phyloP scores from a whole-genome alignment of 2,888 invertebrate species.

The Merodon equestris region DNA sequence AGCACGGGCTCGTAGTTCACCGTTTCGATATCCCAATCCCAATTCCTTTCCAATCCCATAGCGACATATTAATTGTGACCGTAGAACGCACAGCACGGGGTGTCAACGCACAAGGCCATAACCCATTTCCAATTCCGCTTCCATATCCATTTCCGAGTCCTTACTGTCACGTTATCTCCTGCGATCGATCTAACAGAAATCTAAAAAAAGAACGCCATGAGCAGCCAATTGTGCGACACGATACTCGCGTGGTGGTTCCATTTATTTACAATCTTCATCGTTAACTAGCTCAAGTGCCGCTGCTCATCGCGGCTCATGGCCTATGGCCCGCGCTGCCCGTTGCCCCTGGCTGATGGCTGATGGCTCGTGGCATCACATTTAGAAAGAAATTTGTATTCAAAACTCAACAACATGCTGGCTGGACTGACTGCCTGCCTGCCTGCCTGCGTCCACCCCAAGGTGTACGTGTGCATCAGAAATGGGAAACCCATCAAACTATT shows the following conservation, averaged over 20 bases:
- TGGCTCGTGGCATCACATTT: slow-evolving; percentile 40
- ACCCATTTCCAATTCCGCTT: slow-evolving; percentile 48
- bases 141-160: slow-evolving; percentile 12
- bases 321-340: slow-evolving; percentile 45
- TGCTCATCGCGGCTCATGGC: slow-evolving; percentile 31
- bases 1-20: too few relatives aligned
- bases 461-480: slow-evolving; percentile 43
- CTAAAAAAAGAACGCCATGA: slow-evolving; percentile 27
- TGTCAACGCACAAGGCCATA: slow-evolving; percentile 41
- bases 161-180: slow-evolving; percentile 43
- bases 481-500: slow-evolving; percentile 27
- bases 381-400: slow-evolving; percentile 57
- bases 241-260: slow-evolving; percentile 40
- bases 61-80: slow-evolving; percentile 53
- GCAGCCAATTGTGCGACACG: slow-evolving; percentile 60
- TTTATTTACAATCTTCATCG: slow-evolving; percentile 44
- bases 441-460: slow-evolving; percentile 25
- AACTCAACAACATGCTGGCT: slow-evolving; percentile 62
- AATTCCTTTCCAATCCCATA: slow-evolving; percentile 33
- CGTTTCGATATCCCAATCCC: slow-evolving; percentile 25
- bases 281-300: slow-evolving; percentile 57
- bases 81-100: slow-evolving; percentile 42
- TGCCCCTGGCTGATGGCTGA: slow-evolving; percentile 58
- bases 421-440: too few relatives aligned
- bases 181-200: slow-evolving; percentile 61